Conservation (phyloP, 2,888 invertebrate species). For the Drosophila demipolita region DNA sequence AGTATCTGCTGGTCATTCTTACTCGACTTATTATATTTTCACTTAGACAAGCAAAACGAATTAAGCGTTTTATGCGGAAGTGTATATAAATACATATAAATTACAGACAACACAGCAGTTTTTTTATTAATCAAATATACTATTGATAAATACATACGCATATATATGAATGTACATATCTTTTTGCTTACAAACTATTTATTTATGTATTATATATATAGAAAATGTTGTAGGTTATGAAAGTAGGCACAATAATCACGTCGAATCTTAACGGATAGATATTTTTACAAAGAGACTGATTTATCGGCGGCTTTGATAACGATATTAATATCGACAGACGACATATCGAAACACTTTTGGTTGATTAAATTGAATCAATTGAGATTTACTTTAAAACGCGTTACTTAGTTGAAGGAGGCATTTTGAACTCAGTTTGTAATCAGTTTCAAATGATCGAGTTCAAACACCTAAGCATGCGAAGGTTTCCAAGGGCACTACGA, state of each 20-base stretch:
- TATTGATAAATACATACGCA: background rate
- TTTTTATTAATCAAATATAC: constrained; percentile 3
- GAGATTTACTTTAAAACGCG: background rate
- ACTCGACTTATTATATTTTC: background rate
- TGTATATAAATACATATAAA: background rate
- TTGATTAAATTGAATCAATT: background rate
- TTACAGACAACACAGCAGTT: background rate
- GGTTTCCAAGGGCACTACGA: constrained; percentile 45
- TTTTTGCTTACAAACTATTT: background rate
- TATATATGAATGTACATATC: constrained; percentile 1
- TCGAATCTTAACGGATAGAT: too few relatives aligned
- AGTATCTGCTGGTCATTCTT: background rate
- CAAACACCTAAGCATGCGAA: constrained; percentile 53
- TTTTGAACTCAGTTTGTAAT: constrained; percentile 22
- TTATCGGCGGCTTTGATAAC: background rate
- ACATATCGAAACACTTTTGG: background rate
- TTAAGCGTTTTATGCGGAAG: background rate
- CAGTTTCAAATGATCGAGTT: constrained; percentile 46
- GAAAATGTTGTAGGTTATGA: background rate
- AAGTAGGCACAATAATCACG: background rate
- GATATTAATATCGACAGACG: background rate
- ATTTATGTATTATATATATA: background rate
- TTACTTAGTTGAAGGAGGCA: constrained; percentile 48
- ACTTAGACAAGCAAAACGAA: constrained; percentile 23
- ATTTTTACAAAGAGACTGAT: background rate